These are phyloP conservation scores for Pangasius mekongensis DNA, from an alignment of 2,797 vertebrate genomes.

Conservation along the genomic window DNA sequence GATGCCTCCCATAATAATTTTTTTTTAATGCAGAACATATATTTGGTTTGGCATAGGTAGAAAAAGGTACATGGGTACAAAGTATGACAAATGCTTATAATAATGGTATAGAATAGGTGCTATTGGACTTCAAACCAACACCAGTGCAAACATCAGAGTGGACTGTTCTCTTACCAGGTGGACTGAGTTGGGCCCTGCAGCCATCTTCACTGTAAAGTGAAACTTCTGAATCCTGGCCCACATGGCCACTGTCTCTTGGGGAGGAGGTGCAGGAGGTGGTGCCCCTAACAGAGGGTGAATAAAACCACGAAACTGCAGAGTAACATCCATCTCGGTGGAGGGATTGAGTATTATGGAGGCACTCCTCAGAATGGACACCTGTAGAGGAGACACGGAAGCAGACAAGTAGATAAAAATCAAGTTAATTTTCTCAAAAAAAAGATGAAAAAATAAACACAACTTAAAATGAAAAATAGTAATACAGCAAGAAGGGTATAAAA, in stretches of 20 bases:
- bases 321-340: conserved; percentile 88
- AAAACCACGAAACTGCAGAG: conserved; percentile 89
- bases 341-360: conserved; percentile 88
- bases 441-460: conserved; percentile 24
- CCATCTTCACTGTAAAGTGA: conserved; percentile 85
- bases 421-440: not conserved
- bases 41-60: not conserved
- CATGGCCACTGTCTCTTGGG: conserved; percentile 81
- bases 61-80: not conserved
- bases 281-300: conserved; percentile 86
- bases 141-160: not conserved
- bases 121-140: not conserved
- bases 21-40: not conserved
- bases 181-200: conserved; percentile 79
- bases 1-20: not conserved
- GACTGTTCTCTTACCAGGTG: conserved; percentile 77
- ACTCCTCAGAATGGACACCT: conserved; percentile 90
- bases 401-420: not conserved
- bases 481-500: conserved; percentile 16
- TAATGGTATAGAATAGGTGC: not conserved
- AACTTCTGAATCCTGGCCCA: conserved; percentile 91
- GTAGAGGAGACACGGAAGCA: not conserved
- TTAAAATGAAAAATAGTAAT: not conserved
- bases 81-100: not conserved
- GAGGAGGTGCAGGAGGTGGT: conserved; percentile 73